A percentile compares a stretch with the other conserved stretches of the same genome.
Evolutionary conservation across 2,797 vertebrate genomes (phyloP).

Genomic region (Distichodus sexfasciatus): DNA sequence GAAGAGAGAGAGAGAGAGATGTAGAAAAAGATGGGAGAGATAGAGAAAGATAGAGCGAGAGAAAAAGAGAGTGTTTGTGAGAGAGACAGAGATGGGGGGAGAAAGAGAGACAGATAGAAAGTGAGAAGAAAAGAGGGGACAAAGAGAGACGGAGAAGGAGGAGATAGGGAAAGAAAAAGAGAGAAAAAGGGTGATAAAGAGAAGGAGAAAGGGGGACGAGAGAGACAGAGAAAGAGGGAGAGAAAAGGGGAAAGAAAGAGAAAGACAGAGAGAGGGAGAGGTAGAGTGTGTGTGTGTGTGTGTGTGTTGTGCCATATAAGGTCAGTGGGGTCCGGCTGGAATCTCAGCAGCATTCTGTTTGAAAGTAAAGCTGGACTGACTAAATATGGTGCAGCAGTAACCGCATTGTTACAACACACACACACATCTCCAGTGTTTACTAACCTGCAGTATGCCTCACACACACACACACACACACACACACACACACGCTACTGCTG

Average conservation of each 20-base stretch:
- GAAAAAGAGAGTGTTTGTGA: slow-evolving; percentile 16
- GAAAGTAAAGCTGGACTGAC: slow-evolving; percentile 79
- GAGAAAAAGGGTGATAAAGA: not conserved
- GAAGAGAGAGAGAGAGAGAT: too few relatives aligned
- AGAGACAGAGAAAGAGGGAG: not conserved
- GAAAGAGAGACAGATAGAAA: not conserved
- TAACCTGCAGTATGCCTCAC: slow-evolving; percentile 28
- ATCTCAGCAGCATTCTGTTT: slow-evolving; percentile 85
- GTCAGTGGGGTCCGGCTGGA: slow-evolving; percentile 83
- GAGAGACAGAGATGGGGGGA: not conserved
- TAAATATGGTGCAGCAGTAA: slow-evolving; percentile 90
- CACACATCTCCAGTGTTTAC: slow-evolving; percentile 58
- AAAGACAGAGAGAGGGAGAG: slow-evolving; percentile 2
- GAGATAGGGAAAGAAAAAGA: not conserved
- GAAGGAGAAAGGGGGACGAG: not conserved
- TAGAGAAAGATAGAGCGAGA: too few relatives aligned
- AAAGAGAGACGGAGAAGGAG: not conserved
- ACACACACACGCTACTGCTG: not conserved
- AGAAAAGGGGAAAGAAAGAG: not conserved
- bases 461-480: slow-evolving; percentile 19
- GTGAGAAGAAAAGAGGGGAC: not conserved
- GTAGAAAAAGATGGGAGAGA: too few relatives aligned
- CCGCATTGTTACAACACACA: slow-evolving; percentile 67
- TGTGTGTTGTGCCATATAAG: slow-evolving; percentile 78
- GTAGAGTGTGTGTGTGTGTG: not conserved